Conservation (phyloP, 2,888 invertebrate genomes). For the Neuroscelio doddi region DNA sequence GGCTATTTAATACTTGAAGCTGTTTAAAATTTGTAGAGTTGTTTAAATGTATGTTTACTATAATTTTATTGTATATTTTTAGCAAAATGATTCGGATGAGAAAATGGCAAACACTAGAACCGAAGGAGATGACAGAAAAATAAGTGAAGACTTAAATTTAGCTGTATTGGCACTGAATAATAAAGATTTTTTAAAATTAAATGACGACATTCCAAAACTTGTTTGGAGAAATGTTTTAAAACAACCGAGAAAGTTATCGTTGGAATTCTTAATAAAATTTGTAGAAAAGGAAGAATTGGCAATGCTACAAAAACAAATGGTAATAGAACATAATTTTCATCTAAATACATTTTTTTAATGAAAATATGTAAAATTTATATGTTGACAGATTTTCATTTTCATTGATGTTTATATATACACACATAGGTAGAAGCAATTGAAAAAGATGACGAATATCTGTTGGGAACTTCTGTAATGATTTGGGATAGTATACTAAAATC, state of each 20-base stretch:
- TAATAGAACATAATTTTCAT: too few species aligned
- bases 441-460: conserved; percentile 32
- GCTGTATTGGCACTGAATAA: conserved; percentile 51
- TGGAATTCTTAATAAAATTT: conserved; percentile 50
- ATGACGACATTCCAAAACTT: conserved; percentile 42
- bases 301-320: conserved; percentile 19
- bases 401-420: too few species aligned
- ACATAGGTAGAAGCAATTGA: conserved; percentile 49
- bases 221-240: conserved; percentile 54
- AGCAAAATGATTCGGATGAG: too few species aligned
- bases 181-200: conserved; percentile 49
- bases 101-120: too few species aligned
- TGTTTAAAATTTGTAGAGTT: too few species aligned
- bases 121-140: conserved; percentile 27
- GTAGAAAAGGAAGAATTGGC: conserved; percentile 51
- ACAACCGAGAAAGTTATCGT: conserved; percentile 50
- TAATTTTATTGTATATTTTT: too few species aligned
- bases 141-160: conserved; percentile 53
- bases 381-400: conserved; percentile 2
- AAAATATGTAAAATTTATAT: conserved; percentile 2
- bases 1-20: too few species aligned
- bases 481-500: conserved; percentile 59
- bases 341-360: not conserved
- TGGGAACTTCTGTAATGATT: conserved; percentile 51
- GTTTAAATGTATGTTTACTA: too few species aligned